Conservation (phyloP, 2,888 invertebrate species). For the Ganaspis brasiliensis region DNA sequence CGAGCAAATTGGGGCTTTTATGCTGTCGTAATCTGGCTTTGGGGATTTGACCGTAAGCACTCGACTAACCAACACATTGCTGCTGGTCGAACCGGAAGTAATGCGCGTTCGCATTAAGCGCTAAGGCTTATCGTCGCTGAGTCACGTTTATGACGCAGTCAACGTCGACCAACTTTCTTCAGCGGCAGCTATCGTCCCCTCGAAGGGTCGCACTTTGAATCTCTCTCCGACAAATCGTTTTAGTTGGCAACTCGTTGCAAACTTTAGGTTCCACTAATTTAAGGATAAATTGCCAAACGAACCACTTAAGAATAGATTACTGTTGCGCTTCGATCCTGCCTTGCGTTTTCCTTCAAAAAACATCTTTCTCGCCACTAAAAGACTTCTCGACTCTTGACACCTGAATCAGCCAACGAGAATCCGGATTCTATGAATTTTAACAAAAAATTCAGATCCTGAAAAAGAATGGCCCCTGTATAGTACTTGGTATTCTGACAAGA, state of each 20-base stretch:
- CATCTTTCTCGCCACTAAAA: not conserved
- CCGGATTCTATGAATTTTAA: no score
- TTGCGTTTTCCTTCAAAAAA: not conserved
- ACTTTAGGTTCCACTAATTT: conserved; percentile 34
- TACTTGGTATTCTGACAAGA: no score
- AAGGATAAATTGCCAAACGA: conserved; percentile 36
- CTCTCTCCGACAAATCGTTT: conserved; percentile 32
- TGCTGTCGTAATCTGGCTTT: conserved; percentile 18
- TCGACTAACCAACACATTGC: conserved; percentile 26
- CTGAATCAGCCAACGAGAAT: no score
- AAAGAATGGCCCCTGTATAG: no score
- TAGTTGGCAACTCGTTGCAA: conserved; percentile 29
- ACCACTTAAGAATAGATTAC: conserved; percentile 32
- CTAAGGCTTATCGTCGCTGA: conserved; percentile 23
- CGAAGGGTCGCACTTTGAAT: conserved; percentile 1
- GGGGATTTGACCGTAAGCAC: conserved; percentile 5
- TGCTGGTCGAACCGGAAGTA: conserved; percentile 37
- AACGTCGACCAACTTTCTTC: conserved; percentile 19
- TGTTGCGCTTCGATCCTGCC: not conserved
- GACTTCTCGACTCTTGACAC: not conserved
- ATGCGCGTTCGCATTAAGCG: conserved; percentile 33
- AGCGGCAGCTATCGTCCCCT: conserved; percentile 32
- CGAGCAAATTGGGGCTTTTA: not conserved
- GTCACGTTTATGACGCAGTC: conserved; percentile 10
- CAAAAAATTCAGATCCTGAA: no score